Conservation (phyloP, 2,113 vertebrate species). For the Lynx canadensis region DNA sequence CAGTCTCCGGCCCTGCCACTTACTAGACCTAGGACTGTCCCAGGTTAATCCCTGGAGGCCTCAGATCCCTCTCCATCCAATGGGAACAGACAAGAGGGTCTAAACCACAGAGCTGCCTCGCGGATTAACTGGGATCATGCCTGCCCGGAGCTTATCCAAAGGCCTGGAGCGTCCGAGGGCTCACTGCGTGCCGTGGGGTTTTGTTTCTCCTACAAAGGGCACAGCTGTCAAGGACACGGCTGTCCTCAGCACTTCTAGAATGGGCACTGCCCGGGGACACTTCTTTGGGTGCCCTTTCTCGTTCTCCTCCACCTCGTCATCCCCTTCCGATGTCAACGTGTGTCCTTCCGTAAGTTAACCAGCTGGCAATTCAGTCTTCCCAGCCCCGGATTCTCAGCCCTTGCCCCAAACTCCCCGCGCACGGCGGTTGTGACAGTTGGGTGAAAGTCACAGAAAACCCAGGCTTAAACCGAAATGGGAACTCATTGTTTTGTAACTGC, state of each 20-base stretch:
- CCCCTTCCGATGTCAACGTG: not conserved
- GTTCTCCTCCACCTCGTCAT: not conserved
- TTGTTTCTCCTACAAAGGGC: not conserved
- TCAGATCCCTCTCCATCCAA: not conserved
- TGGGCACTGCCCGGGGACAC: too few relatives aligned
- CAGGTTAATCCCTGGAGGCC: not conserved
- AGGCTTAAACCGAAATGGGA: not conserved
- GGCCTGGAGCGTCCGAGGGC: not conserved
- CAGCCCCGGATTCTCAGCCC: not conserved
- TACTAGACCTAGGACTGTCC: not conserved
- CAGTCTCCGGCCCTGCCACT: not conserved
- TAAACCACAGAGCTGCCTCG: not conserved
- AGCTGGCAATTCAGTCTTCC: not conserved
- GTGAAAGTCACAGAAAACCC: not conserved
- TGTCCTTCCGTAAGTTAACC: not conserved
- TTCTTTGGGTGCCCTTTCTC: not conserved
- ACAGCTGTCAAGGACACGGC: not conserved
- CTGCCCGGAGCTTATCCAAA: not conserved
- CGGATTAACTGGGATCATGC: not conserved
- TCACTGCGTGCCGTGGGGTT: accelerated
- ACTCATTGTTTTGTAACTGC: not conserved
- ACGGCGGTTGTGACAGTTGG: too few relatives aligned
- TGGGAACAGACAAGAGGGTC: not conserved
- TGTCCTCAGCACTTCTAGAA: not conserved
- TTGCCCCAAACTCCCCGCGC: not conserved